phyloP scores from a whole-genome alignment of 1,140 invertebrate genomes.

The Sipha flava region DNA sequence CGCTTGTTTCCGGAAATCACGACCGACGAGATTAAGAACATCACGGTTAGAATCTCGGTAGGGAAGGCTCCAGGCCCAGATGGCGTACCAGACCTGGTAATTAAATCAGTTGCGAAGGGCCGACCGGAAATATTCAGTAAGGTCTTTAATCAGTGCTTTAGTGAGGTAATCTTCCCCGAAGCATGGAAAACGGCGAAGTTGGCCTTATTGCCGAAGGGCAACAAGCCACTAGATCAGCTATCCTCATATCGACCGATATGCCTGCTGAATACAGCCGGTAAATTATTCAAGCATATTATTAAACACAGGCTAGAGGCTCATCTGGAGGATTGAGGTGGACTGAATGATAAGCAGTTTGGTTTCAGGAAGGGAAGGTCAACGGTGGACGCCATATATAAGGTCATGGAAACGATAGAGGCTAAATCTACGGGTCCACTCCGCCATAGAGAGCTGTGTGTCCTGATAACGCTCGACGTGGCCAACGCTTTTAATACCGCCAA shows the following conservation, averaged over 20 bases:
- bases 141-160: not conserved
- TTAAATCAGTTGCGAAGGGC: not conserved
- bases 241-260: slow-evolving; percentile 41
- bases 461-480: not conserved
- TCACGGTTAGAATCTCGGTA: too few relatives aligned
- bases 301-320: not conserved
- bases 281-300: slow-evolving; percentile 40
- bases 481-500: not conserved
- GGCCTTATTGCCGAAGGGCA: slow-evolving; percentile 39
- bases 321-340: not conserved
- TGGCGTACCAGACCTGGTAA: not conserved
- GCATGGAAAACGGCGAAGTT: slow-evolving; percentile 42
- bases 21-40: too few relatives aligned
- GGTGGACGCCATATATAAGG: not conserved
- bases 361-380: not conserved
- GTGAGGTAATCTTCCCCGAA: not conserved
- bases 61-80: not conserved
- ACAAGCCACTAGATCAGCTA: slow-evolving; percentile 37
- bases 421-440: not conserved
- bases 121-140: not conserved
- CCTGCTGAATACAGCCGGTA: slow-evolving; percentile 39
- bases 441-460: not conserved
- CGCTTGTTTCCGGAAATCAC: too few relatives aligned
- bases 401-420: not conserved
- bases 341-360: not conserved